A percentile compares a stretch with the other conserved stretches of the same genome.
These are phyloP conservation scores for Thereva unica DNA, from an alignment of 2,888 invertebrate species.

Conservation along the genomic window DNA sequence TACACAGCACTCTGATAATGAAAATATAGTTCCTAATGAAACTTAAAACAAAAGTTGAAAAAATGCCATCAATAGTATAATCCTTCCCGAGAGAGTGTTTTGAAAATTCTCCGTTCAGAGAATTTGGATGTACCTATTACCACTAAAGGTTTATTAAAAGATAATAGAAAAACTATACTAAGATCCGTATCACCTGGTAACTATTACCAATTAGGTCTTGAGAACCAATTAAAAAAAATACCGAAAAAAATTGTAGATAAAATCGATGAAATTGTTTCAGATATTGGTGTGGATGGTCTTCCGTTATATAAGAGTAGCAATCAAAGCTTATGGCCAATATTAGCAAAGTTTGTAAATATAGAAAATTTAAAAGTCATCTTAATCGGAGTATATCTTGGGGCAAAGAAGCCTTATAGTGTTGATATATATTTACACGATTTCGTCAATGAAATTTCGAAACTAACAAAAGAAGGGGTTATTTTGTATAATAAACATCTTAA, in stretches of 20 bases:
- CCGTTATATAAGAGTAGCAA: too few species aligned
- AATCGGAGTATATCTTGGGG: background rate
- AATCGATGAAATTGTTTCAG: background rate
- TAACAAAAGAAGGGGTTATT: background rate
- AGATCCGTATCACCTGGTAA: background rate
- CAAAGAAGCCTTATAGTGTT: conserved; percentile 1
- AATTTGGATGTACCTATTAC: background rate
- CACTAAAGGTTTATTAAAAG: background rate
- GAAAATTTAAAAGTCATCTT: conserved; percentile 3
- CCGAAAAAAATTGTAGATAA: background rate
- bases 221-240: background rate
- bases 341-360: conserved; percentile 13
- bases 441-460: background rate
- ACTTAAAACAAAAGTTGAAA: background rate
- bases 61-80: background rate
- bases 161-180: background rate
- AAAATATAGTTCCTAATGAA: background rate
- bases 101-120: background rate
- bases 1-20: background rate
- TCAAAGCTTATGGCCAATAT: conserved; percentile 17
- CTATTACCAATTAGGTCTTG: background rate
- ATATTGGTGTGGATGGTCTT: conserved; percentile 6
- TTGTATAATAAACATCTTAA: background rate
- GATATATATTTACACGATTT: conserved; percentile 13
- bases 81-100: background rate